These are phyloP conservation scores for Hydrozoanthus tunicans DNA, from an alignment of 64 coral and sea anemone species.

Conservation along the genomic window DNA sequence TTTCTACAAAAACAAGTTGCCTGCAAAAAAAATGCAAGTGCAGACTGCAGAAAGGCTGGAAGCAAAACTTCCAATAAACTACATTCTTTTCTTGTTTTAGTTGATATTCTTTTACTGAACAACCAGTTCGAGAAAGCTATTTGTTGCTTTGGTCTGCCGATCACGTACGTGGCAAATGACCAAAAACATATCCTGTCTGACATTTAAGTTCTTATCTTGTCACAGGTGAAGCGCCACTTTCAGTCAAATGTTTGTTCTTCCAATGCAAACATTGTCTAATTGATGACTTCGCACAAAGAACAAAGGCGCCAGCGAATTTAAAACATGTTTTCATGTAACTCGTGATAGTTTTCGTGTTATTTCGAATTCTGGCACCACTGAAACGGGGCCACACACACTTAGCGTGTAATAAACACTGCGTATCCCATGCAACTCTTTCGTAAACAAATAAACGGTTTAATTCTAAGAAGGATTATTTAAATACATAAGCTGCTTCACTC, in stretches of 20 bases:
- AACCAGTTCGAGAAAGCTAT: no score
- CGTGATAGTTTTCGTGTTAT: neutral
- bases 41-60: neutral
- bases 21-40: neutral
- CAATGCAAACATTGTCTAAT: slow-evolving; percentile 14
- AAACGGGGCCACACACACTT: no score
- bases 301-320: neutral
- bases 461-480: no score
- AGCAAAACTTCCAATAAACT: neutral
- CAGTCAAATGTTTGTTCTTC: neutral
- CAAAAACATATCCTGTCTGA: neutral
- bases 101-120: no score
- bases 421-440: no score
- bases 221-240: neutral
- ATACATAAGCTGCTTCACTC: no score
- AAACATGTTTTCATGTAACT: neutral
- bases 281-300: neutral
- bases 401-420: no score
- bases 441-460: no score
- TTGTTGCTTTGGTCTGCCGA: no score
- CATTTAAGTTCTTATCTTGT: neutral
- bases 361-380: neutral
- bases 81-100: no score
- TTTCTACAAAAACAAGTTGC: neutral
- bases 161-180: no score